Conservation (phyloP, 2,113 vertebrate genomes). For the Leptobrachium leishanense region DNA sequence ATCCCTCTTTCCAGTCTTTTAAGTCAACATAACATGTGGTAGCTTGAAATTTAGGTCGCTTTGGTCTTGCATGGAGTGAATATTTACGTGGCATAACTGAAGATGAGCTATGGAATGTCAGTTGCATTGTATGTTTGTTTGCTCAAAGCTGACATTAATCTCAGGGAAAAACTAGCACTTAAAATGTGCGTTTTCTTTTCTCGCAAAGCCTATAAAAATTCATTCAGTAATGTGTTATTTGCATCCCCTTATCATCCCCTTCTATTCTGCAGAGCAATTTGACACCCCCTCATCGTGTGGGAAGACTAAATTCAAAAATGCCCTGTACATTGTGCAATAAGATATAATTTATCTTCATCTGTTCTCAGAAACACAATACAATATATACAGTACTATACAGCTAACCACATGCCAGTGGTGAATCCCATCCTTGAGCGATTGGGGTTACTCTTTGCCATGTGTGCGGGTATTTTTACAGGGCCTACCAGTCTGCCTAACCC, state of each 20-base stretch:
- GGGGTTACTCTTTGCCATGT: too few species aligned
- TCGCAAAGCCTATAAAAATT: background rate
- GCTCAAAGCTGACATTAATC: background rate
- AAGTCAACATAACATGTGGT: too few species aligned
- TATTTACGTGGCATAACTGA: background rate
- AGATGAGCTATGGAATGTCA: background rate
- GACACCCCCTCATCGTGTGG: background rate
- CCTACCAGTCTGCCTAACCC: too few species aligned
- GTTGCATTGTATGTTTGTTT: background rate
- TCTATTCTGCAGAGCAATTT: background rate
- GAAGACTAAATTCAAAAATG: too few species aligned
- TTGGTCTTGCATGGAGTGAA: background rate
- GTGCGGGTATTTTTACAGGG: too few species aligned
- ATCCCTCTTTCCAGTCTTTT: too few species aligned
- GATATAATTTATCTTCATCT: too few species aligned
- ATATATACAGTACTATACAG: too few species aligned
- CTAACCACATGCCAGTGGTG: too few species aligned
- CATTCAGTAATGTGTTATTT: background rate
- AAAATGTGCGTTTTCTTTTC: background rate
- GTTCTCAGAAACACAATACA: too few species aligned
- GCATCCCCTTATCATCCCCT: background rate
- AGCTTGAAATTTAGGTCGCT: background rate
- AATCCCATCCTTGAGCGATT: too few species aligned
- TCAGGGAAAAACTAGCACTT: background rate
- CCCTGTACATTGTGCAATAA: too few species aligned